Base-by-base conservation (phyloP, 2,888 invertebrate species). In the Cataglyphis livida region DNA sequence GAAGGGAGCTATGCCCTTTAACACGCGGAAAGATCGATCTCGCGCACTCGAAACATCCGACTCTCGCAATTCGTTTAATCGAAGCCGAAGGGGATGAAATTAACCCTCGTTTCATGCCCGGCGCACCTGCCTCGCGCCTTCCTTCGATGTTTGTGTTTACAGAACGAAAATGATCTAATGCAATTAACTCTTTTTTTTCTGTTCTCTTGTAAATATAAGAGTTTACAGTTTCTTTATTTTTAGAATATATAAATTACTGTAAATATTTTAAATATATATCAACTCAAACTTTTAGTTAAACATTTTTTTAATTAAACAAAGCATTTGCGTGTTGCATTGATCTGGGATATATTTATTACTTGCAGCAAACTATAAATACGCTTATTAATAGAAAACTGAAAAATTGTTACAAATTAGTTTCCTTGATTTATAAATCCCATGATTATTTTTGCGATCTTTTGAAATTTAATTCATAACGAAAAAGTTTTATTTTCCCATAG, bases 41-140 rank as follows among this genome's bases (percentile, higher is more conserved):
- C 71, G 71, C 59, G 59, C 59, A 59, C 59, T 79, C 78, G 59
- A 79, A 71, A 79, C 78, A 71, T 59, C 71, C 71, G 78, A 44
- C 71, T 79, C 78, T 79, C 59, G 71, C 78, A 70, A 78, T 78
- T 78, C 78, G 71, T 79, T 79, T 79, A 70, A 71, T 79, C 78
- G 78, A 59, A 44, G 57, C 78, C 32, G 71, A 59, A 59, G 59
- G 71, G 59, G 32, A 59, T 38, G 78, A 44, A 79, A 71, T 78
- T 78, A 79, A 70, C 71, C 59, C 71, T 59, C 59, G 71, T 70
- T 70, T 54, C 71, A 79, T 71, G 44, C 78, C 28, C 18, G 44
- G 54, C 76, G 68, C 54, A 15, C 78, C 71, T 71, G 10, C 21
- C 70, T 70, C 70, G 12, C 78, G 21, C 57, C 44, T 57, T 32